Evolutionary conservation across 1,140 invertebrate genomes (phyloP).

Genomic region (Zaprionus gabonicus): DNA sequence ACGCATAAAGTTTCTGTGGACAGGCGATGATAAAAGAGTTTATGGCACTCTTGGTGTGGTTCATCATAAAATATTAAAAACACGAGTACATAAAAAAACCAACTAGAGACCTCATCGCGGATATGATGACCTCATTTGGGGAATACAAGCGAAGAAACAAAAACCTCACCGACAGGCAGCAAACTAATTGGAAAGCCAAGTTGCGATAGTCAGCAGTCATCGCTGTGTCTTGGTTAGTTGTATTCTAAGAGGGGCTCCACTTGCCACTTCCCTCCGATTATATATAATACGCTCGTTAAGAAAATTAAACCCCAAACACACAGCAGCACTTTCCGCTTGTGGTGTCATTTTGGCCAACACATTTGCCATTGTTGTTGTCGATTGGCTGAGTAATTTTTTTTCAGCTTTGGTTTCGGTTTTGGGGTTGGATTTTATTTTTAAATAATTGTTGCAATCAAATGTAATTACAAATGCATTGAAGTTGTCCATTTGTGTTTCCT

Average conservation of each 20-base stretch:
- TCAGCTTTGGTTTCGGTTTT: conserved; percentile 50
- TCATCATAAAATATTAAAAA: conserved; percentile 45
- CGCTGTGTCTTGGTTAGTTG: conserved; percentile 4
- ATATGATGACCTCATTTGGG: conserved; percentile 56
- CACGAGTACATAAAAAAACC: conserved; percentile 21
- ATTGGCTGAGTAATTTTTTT: conserved; percentile 43
- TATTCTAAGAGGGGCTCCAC: conserved; percentile 7
- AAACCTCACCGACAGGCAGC: conserved; percentile 1
- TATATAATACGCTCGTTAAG: conserved; percentile 41
- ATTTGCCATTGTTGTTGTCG: conserved; percentile 28
- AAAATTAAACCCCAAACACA: conserved; percentile 34
- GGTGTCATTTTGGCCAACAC: conserved; percentile 44
- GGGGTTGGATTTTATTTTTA: conserved; percentile 54
- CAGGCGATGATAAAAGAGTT: conserved; percentile 19
- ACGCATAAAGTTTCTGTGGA: conserved; percentile 25
- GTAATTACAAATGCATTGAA: conserved; percentile 73
- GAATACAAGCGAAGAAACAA: conserved; percentile 15
- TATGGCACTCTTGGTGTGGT: conserved; percentile 24
- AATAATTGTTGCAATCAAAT: conserved; percentile 81
- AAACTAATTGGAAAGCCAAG: conserved; percentile 41
- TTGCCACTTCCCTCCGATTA: conserved; percentile 21
- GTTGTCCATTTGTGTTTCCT: conserved; percentile 70
- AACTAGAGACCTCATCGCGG: conserved; percentile 33
- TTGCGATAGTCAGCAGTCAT: conserved; percentile 11
- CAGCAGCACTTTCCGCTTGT: conserved; percentile 12